Evolutionary conservation across 1,140 invertebrate species (phyloP).

Genomic region (Drosophila pallidifrons): DNA sequence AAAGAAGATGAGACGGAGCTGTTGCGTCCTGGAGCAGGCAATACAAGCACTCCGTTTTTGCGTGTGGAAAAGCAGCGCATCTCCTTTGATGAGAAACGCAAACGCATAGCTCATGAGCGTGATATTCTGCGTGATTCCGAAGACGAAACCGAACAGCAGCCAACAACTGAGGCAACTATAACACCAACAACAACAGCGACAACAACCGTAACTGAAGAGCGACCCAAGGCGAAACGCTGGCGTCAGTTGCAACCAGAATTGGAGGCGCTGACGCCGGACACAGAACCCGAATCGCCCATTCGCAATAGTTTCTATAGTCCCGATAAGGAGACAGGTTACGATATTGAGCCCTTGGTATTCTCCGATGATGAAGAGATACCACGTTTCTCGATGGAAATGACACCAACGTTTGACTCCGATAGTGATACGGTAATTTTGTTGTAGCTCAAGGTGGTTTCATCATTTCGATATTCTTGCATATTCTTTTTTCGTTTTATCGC

Average conservation of each 20-base stretch:
- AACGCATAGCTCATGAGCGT: constrained; percentile 76
- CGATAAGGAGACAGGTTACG: constrained; percentile 87
- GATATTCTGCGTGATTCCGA: constrained; percentile 81
- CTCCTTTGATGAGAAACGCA: constrained; percentile 82
- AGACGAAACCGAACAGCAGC: constrained; percentile 57
- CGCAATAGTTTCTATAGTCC: constrained; percentile 88
- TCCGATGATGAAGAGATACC: constrained; percentile 88
- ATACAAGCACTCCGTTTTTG: constrained; percentile 74
- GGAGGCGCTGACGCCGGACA: constrained; percentile 42
- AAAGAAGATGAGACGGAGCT: constrained; percentile 25
- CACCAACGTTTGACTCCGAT: constrained; percentile 83
- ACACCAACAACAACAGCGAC: background rate
- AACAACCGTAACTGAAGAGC: constrained; percentile 1
- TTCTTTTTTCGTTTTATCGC: background rate
- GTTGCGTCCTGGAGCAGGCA: constrained; percentile 57
- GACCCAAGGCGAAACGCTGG: constrained; percentile 48
- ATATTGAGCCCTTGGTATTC: constrained; percentile 89
- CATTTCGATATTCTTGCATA: constrained; percentile 16
- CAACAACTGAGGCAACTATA: background rate
- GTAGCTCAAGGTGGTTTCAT: constrained; percentile 22
- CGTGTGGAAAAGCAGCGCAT: constrained; percentile 80
- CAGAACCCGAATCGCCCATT: constrained; percentile 69
- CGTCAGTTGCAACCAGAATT: constrained; percentile 68
- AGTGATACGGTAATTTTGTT: constrained; percentile 84
- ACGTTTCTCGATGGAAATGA: constrained; percentile 85